A percentile compares a stretch with the other conserved stretches of the same genome.
phyloP scores from a whole-genome alignment of 1,140 invertebrate genomes.

The Hydropsyche tenuis region DNA sequence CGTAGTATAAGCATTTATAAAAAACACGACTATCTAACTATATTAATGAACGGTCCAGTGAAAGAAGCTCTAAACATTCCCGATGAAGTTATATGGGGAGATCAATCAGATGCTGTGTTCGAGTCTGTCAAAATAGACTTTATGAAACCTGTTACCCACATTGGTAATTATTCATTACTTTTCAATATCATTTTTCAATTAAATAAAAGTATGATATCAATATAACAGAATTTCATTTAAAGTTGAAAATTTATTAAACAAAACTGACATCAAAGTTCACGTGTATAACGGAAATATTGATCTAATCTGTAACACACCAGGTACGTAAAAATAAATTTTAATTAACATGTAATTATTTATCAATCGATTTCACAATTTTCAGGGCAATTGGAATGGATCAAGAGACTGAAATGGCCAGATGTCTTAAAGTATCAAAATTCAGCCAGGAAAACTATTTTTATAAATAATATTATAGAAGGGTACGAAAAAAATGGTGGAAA shows the following conservation, averaged over 20 bases:
- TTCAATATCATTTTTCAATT: too few relatives aligned
- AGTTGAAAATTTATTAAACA: conserved; percentile 54
- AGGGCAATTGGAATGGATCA: conserved; percentile 67
- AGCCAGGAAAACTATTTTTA: conserved; percentile 63
- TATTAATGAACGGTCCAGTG: conserved; percentile 76
- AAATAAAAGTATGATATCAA: too few relatives aligned
- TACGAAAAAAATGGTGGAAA: conserved; percentile 72
- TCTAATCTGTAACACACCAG: conserved; percentile 53
- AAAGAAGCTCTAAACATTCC: conserved; percentile 70
- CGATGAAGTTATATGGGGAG: conserved; percentile 68
- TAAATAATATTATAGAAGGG: conserved; percentile 67
- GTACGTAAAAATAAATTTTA: conserved; percentile 35
- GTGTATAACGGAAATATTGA: conserved; percentile 54
- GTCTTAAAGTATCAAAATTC: conserved; percentile 63
- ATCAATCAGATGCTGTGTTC: conserved; percentile 70
- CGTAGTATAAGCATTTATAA: conserved; percentile 49
- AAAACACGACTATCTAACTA: conserved; percentile 49
- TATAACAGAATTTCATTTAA: conserved; percentile 41
- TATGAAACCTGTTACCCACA: conserved; percentile 81
- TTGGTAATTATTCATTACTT: too few relatives aligned
- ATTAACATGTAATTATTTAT: not conserved
- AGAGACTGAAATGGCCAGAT: conserved; percentile 69
- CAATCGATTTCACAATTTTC: not conserved
- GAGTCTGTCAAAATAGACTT: conserved; percentile 71
- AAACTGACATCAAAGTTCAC: conserved; percentile 52